phyloP scores from a whole-genome alignment of 1,140 invertebrate genomes.

The Solenopsis fugax region DNA sequence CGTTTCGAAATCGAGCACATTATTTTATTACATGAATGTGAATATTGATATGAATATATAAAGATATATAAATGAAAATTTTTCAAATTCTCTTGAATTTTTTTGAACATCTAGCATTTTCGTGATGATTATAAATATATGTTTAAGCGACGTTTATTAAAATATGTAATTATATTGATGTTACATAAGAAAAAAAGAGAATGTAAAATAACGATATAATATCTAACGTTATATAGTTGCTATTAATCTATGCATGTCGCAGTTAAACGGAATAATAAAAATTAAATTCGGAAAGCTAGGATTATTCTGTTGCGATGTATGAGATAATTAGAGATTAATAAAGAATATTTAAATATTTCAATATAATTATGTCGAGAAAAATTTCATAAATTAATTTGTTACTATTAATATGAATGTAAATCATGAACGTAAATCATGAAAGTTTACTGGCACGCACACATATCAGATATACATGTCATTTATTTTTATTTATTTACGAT shows the following conservation, averaged over 20 bases:
- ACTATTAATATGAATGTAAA: neutral
- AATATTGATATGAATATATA: neutral
- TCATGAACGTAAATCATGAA: neutral
- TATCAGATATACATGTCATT: neutral
- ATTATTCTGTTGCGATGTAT: neutral
- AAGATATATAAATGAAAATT: neutral
- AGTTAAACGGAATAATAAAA: conserved; percentile 8
- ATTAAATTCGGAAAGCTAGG: neutral
- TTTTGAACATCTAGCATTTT: neutral
- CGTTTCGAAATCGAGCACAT: neutral
- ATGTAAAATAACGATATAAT: neutral
- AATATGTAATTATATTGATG: neutral
- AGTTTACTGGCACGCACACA: neutral
- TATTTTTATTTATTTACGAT: neutral
- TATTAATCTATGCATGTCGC: conserved; percentile 10
- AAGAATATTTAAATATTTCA: neutral
- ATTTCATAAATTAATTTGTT: neutral
- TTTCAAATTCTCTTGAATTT: neutral
- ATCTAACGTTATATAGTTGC: neutral
- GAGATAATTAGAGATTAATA: neutral
- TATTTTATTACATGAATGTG: neutral
- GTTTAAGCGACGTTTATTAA: neutral
- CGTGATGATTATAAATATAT: neutral
- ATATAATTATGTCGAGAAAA: neutral
- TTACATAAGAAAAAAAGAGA: neutral